Evolutionary conservation across 2,888 invertebrate species (phyloP), one percentile per base, ranked within the genome.

Genomic region (Ypsolopha scabrella): DNA sequence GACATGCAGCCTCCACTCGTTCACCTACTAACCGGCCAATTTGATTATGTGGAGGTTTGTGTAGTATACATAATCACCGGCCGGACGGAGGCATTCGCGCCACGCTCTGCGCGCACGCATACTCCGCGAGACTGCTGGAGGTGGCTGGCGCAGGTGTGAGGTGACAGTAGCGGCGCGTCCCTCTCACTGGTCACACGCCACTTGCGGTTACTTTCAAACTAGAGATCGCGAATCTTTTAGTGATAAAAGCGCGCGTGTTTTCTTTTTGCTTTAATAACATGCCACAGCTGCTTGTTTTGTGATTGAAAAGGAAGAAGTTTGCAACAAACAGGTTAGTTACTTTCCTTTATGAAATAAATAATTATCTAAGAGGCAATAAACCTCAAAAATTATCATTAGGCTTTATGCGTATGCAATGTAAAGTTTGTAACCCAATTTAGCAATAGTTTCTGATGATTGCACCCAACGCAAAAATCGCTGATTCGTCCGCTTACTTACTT

Each of bases 161-260:
- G 53, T 52, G 51, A 55, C 60, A 70, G 70, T 71, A 56, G 56
- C 55, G 55, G 57, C 57, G 57, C 54, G 57, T 57, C 58, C 57
- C 62, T 54, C 54, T 57, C 49, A 55, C 47, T 50, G 57, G 54
- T 39, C 52, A 55, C 56, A 50, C 60, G 67, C 54, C 54, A 57
- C 47, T 52, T 51, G 53, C 51, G 24, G 7, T 13, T 8, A 13
- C 37, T 37, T 14, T 47, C 13, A 38, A 47, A 47, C 9, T 37
- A 8, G 13, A 13, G 14, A 36, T 13, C 47, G 47, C 38, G 14
- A 34, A 35, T 47, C 37, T 47, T 47, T 47, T 4, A 14, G 1
- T 37, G 37, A 14, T 8, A 10, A 13, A 11, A 11, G 14, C 37
- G 36, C 37, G 47, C 13, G 47, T 47, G 36, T 47, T 46, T 34